A percentile compares a stretch with the other conserved stretches of the same genome.
phyloP scores from a whole-genome alignment of 2,113 vertebrate genomes.

The Ellobius talpinus region DNA sequence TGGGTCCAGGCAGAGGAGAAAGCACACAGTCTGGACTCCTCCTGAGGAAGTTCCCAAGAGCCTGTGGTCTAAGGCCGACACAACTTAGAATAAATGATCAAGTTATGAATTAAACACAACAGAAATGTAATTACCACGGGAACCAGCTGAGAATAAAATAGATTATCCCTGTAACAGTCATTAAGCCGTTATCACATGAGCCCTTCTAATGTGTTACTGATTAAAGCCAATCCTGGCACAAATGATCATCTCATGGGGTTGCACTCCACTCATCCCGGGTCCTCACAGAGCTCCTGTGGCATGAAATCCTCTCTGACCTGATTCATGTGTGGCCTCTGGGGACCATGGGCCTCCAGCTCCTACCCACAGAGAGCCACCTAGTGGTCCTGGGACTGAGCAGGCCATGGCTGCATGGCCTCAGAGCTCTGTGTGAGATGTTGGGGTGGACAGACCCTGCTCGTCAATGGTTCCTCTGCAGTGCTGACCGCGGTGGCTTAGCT shows the following conservation, averaged over 20 bases:
- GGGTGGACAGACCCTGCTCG: neutral
- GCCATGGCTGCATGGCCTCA: neutral
- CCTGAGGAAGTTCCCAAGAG: neutral
- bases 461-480: neutral
- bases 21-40: neutral
- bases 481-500: too few species aligned
- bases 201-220: conserved; percentile 23
- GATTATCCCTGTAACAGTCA: neutral
- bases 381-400: fast-evolving
- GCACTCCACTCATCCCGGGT: neutral
- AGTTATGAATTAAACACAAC: conserved; percentile 76
- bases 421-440: neutral
- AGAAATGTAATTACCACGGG: conserved; percentile 70
- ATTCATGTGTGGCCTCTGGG: fast-evolving
- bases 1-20: neutral
- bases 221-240: conserved; percentile 1
- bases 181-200: neutral
- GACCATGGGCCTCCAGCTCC: neutral
- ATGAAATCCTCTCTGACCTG: fast-evolving
- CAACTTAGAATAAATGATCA: conserved; percentile 47
- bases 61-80: neutral
- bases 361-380: neutral
- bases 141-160: conserved; percentile 68
- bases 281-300: neutral
- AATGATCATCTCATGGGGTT: neutral